Conservation (phyloP, 2,888 invertebrate genomes). For the Trypoxylon attenuatum region DNA sequence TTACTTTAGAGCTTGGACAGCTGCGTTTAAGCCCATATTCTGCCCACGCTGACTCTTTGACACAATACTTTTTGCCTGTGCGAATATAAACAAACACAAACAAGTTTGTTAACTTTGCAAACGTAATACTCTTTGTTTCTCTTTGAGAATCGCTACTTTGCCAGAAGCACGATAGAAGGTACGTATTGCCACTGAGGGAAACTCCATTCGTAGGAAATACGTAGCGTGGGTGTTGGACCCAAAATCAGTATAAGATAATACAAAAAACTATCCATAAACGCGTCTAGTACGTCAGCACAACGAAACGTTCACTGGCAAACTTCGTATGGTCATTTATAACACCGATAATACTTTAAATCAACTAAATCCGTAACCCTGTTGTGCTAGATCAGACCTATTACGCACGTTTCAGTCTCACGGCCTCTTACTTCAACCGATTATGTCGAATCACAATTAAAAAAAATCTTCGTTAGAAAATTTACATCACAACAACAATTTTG, state of each 20-base stretch:
- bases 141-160: too few relatives aligned
- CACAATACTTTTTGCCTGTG: constrained; percentile 48
- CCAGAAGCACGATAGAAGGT: too few relatives aligned
- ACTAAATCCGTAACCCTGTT: constrained; percentile 7
- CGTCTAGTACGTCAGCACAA: too few relatives aligned
- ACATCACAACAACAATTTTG: too few relatives aligned
- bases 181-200: too few relatives aligned
- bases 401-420: background rate
- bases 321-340: background rate
- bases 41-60: constrained; percentile 49
- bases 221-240: too few relatives aligned
- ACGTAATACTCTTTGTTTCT: background rate
- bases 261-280: too few relatives aligned
- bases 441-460: background rate
- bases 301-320: too few relatives aligned
- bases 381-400: constrained; percentile 12
- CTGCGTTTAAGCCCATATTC: constrained; percentile 85
- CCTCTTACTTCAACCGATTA: background rate
- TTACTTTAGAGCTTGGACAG: constrained; percentile 85
- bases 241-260: too few relatives aligned
- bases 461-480: background rate
- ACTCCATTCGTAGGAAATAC: too few relatives aligned
- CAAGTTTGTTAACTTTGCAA: background rate
- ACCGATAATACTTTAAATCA: background rate
- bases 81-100: constrained; percentile 3